Percentiles rank a stretch among this genome's conserved stretches.
Conservation (phyloP, 2,797 vertebrate species). For the Rhinella marina region DNA sequence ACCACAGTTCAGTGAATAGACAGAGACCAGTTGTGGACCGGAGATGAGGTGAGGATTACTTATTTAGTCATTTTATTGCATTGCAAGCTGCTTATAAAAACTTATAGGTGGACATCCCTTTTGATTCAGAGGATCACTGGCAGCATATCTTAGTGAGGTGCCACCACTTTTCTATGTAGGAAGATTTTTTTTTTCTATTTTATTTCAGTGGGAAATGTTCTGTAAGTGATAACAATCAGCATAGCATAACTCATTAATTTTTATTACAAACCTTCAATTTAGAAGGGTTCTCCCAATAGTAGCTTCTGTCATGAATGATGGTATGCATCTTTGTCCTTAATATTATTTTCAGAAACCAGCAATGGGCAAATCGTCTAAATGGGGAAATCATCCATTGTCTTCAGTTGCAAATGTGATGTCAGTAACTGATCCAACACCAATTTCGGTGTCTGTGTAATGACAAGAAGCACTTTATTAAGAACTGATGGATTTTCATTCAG, state of each 20-base stretch:
- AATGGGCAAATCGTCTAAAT: constrained; percentile 21
- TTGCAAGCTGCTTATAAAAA: too few relatives aligned
- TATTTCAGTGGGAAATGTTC: neutral
- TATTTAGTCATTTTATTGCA: too few relatives aligned
- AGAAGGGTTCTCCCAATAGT: neutral
- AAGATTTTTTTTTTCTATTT: neutral
- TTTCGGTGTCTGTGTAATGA: constrained; percentile 54
- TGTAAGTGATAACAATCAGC: neutral
- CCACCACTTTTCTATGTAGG: too few relatives aligned
- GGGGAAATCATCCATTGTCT: constrained; percentile 39
- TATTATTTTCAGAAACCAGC: neutral
- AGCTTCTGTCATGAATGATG: neutral
- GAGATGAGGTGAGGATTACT: too few relatives aligned
- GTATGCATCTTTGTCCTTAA: neutral
- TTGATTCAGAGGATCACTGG: too few relatives aligned
- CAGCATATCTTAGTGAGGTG: too few relatives aligned
- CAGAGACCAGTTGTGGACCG: too few relatives aligned
- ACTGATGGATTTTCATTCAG: constrained; percentile 61
- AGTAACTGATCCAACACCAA: constrained; percentile 51
- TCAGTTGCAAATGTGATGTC: constrained; percentile 52
- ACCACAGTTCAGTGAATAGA: too few relatives aligned
- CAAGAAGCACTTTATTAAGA: constrained; percentile 62
- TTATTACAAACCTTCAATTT: neutral
- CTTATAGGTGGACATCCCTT: too few relatives aligned
- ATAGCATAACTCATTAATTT: constrained; percentile 1